These are phyloP conservation scores for Myotis brandtii DNA, from an alignment of 2,113 vertebrate species.

Conservation along the genomic window DNA sequence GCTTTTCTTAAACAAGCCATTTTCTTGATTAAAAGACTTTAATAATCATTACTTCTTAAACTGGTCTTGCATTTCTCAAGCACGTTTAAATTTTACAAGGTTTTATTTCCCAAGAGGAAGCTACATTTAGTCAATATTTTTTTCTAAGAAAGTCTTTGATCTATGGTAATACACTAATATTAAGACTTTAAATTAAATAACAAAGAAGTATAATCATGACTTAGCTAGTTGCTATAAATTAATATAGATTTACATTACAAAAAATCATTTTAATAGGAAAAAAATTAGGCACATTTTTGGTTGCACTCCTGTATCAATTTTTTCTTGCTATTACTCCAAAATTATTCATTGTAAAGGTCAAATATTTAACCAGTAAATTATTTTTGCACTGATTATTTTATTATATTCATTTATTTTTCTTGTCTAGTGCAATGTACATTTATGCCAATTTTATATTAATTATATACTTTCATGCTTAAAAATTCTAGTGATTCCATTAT, in stretches of 20 bases:
- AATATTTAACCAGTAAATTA: neutral
- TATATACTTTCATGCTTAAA: neutral
- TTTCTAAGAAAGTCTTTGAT: slow-evolving; percentile 49
- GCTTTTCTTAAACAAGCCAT: neutral
- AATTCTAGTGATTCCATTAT: neutral
- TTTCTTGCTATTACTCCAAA: neutral
- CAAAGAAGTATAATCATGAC: slow-evolving; percentile 6
- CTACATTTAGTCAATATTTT: slow-evolving; percentile 40
- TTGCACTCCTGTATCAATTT: neutral
- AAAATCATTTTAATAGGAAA: slow-evolving; percentile 27
- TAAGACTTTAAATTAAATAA: slow-evolving; percentile 43
- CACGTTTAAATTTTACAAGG: slow-evolving; percentile 33
- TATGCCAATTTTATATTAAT: neutral
- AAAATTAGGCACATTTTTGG: neutral
- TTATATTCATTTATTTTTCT: neutral
- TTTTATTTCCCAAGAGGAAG: slow-evolving; percentile 14
- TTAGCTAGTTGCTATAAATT: neutral
- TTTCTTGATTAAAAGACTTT: neutral
- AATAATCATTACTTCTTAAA: slow-evolving; percentile 2
- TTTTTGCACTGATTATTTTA: neutral
- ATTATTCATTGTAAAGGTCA: neutral
- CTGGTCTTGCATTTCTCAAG: slow-evolving; percentile 33
- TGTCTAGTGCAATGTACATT: neutral
- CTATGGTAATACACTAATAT: neutral
- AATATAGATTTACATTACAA: neutral